A percentile compares a stretch with the other conserved stretches of the same genome.
Evolutionary conservation across 2,113 vertebrate genomes (phyloP).

Genomic region (Cnemophilus loriae): DNA sequence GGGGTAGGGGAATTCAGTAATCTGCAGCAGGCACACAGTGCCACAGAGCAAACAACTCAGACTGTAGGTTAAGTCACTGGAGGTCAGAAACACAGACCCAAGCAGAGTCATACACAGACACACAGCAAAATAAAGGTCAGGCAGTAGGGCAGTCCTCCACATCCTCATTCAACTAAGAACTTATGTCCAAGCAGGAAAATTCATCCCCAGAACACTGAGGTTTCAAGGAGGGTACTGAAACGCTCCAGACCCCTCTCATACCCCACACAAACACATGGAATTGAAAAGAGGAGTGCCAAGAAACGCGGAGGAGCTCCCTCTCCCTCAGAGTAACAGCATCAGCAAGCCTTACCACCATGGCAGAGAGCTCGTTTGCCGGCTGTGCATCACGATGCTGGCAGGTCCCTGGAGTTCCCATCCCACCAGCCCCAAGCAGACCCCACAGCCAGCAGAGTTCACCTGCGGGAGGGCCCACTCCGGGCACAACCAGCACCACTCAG

Average conservation of each 20-base stretch:
- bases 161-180: neutral
- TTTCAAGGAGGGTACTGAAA: neutral
- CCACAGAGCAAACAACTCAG: neutral
- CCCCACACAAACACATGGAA: fast-evolving
- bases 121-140: neutral
- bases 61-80: neutral
- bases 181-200: neutral
- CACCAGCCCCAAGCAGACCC: neutral
- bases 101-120: neutral
- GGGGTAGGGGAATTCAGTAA: neutral
- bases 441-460: neutral
- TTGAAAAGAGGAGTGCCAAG: neutral
- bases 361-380: neutral
- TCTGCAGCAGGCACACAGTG: neutral
- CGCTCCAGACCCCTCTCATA: neutral
- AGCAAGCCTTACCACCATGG: neutral
- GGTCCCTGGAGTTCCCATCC: neutral
- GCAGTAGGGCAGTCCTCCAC: neutral
- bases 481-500: neutral
- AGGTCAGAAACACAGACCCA: neutral
- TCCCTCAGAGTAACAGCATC: neutral
- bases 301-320: neutral
- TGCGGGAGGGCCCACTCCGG: neutral
- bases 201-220: neutral
- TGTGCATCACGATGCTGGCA: fast-evolving